Base-by-base conservation (phyloP, 2,113 vertebrate genomes). In the Parus major region DNA sequence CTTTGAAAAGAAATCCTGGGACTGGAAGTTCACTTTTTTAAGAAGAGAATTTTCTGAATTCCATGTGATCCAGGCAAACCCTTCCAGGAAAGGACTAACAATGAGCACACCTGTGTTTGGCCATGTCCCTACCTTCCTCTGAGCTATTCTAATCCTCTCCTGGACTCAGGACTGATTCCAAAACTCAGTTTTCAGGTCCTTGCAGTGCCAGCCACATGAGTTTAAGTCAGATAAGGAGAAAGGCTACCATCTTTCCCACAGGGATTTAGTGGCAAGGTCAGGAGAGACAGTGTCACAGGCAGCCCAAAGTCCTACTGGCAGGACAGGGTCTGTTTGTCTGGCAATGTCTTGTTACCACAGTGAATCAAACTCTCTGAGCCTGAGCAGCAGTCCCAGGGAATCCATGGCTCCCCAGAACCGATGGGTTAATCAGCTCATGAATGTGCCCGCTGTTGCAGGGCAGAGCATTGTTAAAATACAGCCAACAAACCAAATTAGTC, bases 291-390 rank as follows among this genome's bases (percentile, higher is more conserved):
- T 77, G 82, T 53, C 71, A 71, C 64, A 90, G 52, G 52, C 63
- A 88, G 63, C 65, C 24, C 76, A 24, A 66, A 81, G 75, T 13
- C 19, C 39, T 0, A 1, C 33, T 57, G 75, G 52, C 68, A 86
- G 79, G 73, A 83, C 44, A 56, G 55, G 8, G 36, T 44, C 68
- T 85, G 6, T 87, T 92, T 95, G 50, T 59, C 60, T 29, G 66
- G 39, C 60, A 83, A 7, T 86, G 33, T 80, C 96, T 95, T 83
- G 76, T 92, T 68, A 71, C 76, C 60, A 75, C 36, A 86, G 88
- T 4, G 25, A 91, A 95, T 47, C 42, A 61, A 86, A 78, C 31
- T 75, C 59, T 39, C 44, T 0, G 0, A 31, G 52, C 5, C 10
- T 44, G 27, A 49, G 69, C 79, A 25, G 46, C 89, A 65, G 42